phyloP scores from a whole-genome alignment of 2,797 vertebrate genomes.

The Ceyx erithaca region DNA sequence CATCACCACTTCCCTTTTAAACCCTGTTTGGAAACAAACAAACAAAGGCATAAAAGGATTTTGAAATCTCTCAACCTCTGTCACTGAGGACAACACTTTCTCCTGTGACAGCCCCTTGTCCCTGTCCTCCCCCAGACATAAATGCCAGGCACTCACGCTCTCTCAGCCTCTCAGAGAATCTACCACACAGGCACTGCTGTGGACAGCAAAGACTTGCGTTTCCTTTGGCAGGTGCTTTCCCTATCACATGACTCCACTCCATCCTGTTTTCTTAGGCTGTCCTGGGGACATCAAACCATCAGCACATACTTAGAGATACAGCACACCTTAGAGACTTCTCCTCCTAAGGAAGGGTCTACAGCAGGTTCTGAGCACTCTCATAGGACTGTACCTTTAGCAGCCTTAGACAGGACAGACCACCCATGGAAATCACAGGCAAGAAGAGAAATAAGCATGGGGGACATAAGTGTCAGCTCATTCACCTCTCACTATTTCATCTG shows the following conservation, averaged over 20 bases:
- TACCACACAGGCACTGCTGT: neutral
- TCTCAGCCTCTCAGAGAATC: fast-evolving
- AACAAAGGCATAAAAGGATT: neutral
- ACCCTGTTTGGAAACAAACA: neutral
- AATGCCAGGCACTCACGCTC: neutral
- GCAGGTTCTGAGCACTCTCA: neutral
- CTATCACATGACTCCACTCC: fast-evolving
- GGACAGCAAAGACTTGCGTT: neutral
- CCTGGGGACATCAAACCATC: neutral
- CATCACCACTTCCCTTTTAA: neutral
- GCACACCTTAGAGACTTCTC: neutral
- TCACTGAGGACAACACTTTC: neutral
- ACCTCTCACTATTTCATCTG: neutral
- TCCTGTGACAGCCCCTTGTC: neutral
- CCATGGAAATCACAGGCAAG: neutral
- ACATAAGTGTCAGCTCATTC: neutral
- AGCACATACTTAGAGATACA: neutral
- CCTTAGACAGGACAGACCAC: neutral
- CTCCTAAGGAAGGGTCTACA: neutral
- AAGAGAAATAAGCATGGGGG: neutral
- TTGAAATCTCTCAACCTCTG: neutral
- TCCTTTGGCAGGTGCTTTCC: neutral
- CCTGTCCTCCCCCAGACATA: neutral
- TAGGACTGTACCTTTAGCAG: fast-evolving
- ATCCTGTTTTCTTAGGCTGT: neutral